These are phyloP conservation scores for Yoshiicerus persimilis DNA, from an alignment of 1,140 invertebrate genomes.

Conservation along the genomic window DNA sequence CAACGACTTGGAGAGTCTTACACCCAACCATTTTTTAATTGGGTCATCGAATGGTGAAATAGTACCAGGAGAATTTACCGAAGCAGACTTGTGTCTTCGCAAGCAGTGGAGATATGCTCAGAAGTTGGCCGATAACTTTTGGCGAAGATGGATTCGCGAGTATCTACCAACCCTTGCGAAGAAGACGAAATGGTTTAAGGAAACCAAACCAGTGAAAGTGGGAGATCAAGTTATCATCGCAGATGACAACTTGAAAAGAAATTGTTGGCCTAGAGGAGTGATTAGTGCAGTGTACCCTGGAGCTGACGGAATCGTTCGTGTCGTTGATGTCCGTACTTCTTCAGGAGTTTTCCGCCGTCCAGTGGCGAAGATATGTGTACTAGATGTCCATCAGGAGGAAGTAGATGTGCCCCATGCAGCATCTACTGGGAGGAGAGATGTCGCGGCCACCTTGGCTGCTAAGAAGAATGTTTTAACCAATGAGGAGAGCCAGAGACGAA, in stretches of 20 bases:
- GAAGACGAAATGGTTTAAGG: neutral
- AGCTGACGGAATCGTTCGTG: neutral
- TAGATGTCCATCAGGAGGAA: too few species aligned
- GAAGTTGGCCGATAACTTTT: neutral
- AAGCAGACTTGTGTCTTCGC: neutral
- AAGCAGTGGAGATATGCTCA: neutral
- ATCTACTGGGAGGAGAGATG: too few species aligned
- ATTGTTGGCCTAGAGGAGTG: neutral
- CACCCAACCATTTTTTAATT: constrained; percentile 44
- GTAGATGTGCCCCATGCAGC: too few species aligned
- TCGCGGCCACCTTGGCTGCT: too few species aligned
- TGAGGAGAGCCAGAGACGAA: too few species aligned
- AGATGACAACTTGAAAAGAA: constrained; percentile 4
- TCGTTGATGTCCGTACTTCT: neutral
- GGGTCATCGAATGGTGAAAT: neutral
- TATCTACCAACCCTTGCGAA: neutral
- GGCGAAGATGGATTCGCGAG: neutral
- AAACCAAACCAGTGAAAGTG: neutral
- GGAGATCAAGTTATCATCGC: constrained; percentile 28
- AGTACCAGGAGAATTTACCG: neutral
- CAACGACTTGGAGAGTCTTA: constrained; percentile 49
- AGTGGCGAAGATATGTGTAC: neutral
- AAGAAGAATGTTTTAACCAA: too few species aligned
- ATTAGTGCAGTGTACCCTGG: constrained; percentile 22
- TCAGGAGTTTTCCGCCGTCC: neutral